phyloP scores from a whole-genome alignment of 2,113 vertebrate species.

The Crypturellus undulatus region DNA sequence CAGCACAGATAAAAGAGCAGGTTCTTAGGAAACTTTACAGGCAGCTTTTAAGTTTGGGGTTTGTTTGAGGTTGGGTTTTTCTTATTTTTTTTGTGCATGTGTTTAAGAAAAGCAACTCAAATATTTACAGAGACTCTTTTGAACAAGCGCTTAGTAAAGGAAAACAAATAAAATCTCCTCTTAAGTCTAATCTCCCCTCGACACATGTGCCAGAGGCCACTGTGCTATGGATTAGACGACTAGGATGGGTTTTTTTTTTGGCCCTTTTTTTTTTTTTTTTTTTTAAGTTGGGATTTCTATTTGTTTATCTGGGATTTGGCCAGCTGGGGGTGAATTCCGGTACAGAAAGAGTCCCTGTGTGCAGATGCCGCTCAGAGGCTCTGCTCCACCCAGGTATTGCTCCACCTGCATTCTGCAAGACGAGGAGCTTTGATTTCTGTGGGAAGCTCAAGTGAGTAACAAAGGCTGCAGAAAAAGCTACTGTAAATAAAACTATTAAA shows the following conservation, averaged over 20 bases:
- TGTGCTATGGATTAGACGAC: constrained; percentile 53
- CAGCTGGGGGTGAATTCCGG: constrained; percentile 36
- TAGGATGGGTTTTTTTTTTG: constrained; percentile 5
- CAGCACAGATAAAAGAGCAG: neutral
- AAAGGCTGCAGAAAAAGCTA: constrained; percentile 74
- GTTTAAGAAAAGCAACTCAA: constrained; percentile 51
- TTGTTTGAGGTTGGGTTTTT: constrained; percentile 58
- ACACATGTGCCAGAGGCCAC: constrained; percentile 69
- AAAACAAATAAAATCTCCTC: constrained; percentile 68
- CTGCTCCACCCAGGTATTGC: constrained; percentile 56
- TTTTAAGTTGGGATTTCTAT: constrained; percentile 36
- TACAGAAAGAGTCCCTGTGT: constrained; percentile 42
- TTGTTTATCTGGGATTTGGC: constrained; percentile 61
- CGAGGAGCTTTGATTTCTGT: constrained; percentile 60
- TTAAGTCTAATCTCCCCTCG: constrained; percentile 71
- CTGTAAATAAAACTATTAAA: constrained; percentile 85
- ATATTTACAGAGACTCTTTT: constrained; percentile 61
- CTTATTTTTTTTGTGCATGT: neutral
- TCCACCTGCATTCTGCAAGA: constrained; percentile 67
- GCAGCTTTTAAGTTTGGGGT: constrained; percentile 61
- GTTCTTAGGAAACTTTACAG: constrained; percentile 42
- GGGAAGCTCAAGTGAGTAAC: constrained; percentile 69
- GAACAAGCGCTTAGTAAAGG: constrained; percentile 59
- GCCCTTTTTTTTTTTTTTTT: neutral
- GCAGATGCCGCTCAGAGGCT: constrained; percentile 17